Base-by-base conservation (phyloP, 2,797 vertebrate genomes). In the Fundulus diaphanus region DNA sequence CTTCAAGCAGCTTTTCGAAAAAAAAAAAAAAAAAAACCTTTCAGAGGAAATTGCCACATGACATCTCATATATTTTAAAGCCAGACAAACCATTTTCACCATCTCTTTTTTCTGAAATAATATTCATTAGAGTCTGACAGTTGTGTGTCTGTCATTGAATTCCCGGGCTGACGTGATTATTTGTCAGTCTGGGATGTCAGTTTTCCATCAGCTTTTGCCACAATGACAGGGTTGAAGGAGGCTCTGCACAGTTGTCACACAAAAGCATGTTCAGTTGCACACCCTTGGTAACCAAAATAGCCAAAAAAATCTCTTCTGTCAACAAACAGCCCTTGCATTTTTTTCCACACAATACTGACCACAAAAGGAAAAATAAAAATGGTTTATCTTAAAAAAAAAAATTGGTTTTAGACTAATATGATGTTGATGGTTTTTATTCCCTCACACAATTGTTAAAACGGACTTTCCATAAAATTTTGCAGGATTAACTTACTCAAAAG, bases 101-200 rank as follows among this genome's bases (percentile, higher is more conserved):
- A 69, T 85, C 76, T 49, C 52, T 74, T 80, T 81, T 69, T 84
- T 78, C 61, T 77, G 67, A 78, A 75, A 57, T 56, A 79, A 76
- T 61, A 79, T 67, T 85, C 80, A 82, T 89, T 83, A 79, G 66
- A 80, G 72, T 74, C 77, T 79, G 87, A 90, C 90, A 88, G 85
- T 82, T 87, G 80, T 42, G 74, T 85, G 85, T 84, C 86, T 82
- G 82, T 87, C 81, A 70, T 44, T 29, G 67, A 65, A 68, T 83
- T 84, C 82, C 77, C 82, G 69, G 78, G 70, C 67, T 84, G 81
- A 86, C 79, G 63, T 88, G 84, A 88, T 90, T 88, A 82, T 82
- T 89, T 80, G 76, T 71, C 81, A 81, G 82, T 85, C 82, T 65
- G 75, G 31, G 16, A 1, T 71, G 72, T 82, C 77, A 74, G 57